A percentile compares a stretch with the other conserved stretches of the same genome.
Conservation (phyloP, 1,140 invertebrate species). For the Euborellia annulipes region DNA sequence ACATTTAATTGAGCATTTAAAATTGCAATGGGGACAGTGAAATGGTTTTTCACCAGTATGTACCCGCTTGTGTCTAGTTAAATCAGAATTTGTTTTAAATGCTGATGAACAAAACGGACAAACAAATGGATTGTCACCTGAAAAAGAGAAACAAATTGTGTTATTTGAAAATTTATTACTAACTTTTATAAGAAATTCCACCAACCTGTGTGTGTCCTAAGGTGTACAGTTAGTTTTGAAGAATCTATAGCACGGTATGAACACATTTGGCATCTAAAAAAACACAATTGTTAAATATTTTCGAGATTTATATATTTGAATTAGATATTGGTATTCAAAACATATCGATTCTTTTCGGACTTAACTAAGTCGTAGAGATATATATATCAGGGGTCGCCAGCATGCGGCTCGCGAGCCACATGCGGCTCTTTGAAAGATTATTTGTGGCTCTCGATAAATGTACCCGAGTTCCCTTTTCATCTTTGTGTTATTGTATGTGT, state of each 20-base stretch:
- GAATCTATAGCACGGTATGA: constrained; percentile 28
- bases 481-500: no score
- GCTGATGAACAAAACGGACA: constrained; percentile 26
- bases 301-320: background rate
- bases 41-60: constrained; percentile 28
- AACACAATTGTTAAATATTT: constrained; percentile 4
- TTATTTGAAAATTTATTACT: constrained; percentile 5
- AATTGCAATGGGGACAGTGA: constrained; percentile 24
- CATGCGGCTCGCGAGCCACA: no score
- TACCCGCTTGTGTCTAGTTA: constrained; percentile 24
- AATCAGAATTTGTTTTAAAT: constrained; percentile 31
- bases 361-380: no score
- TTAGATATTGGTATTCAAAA: no score
- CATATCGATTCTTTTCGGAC: no score
- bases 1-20: constrained; percentile 21
- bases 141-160: constrained; percentile 9
- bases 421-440: no score
- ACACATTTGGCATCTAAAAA: constrained; percentile 30
- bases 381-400: no score
- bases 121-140: constrained; percentile 26
- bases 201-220: constrained; percentile 30
- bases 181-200: background rate
- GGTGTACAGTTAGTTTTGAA: constrained; percentile 30
- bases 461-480: no score
- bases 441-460: no score